Evolutionary conservation across 2,888 invertebrate genomes (phyloP), one percentile per base, ranked within the genome.

Genomic region (Nymphalis urticae): DNA sequence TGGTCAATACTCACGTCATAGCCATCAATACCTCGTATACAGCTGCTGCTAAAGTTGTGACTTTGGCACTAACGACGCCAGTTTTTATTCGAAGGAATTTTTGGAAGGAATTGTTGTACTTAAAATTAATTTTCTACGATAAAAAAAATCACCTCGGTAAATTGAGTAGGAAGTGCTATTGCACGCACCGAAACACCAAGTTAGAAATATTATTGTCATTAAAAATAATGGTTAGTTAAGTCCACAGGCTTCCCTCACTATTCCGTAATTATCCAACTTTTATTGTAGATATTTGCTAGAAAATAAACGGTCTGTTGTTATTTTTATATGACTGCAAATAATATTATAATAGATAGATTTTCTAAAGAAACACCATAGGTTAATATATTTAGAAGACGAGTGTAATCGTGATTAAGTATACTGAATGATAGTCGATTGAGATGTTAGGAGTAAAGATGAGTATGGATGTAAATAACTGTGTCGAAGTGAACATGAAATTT

Each of bases 311-410:
- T 91, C 84, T 88, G 89, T 91, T 92, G 87, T 92, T 92, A 92
- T 90, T 92, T 92, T 92, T 92, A 89, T 92, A 92, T 90, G 90
- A 89, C 85, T 90, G 88, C 91, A 89, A 90, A 85, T 85, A 83
- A 87, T 80, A 68, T 59, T 19, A 82, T 75, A 82, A 85, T 87
- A 89, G 79, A 84, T 90, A 91, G 91, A 87, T 91, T 92, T 92
- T 91, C 88, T 92, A 90, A 82, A 85, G 86, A 82, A 85, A 87
- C 87, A 89, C 86, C 78, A 80, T 91, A 91, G 87, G 81, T 66
- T 88, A 86, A 83, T 77, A 79, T 80, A 80, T 79, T 77, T 77
- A 81, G 77, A 75, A 19, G 72, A 75, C 72, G 73, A 77, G 75
- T 75, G 76, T 78, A 76, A 69, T 70, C 71, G 73, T 68, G 73